These are phyloP conservation scores for Bergia puertoricense DNA, from an alignment of 92 coral and sea anemone genomes.

Conservation along the genomic window DNA sequence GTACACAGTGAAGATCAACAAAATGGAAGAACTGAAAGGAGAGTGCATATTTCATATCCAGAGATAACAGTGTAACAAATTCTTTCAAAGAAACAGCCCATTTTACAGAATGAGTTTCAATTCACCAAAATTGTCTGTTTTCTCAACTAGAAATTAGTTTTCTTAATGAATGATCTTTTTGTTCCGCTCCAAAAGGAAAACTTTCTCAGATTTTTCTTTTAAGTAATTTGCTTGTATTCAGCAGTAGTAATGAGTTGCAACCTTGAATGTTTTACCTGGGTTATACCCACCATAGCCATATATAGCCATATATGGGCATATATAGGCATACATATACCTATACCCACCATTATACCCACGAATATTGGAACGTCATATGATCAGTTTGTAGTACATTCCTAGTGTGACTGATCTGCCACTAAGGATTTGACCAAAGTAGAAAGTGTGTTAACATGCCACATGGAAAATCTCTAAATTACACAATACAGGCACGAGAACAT, in stretches of 20 bases:
- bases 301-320: background rate
- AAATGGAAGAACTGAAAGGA: no score
- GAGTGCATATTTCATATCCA: background rate
- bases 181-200: background rate
- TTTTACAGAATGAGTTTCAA: background rate
- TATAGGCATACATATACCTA: slow-evolving; percentile 59
- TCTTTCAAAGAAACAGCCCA: no score
- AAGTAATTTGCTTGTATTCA: background rate
- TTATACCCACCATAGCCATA: slow-evolving; percentile 43
- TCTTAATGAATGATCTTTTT: background rate
- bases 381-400: slow-evolving; percentile 33
- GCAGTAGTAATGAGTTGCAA: background rate
- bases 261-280: slow-evolving; percentile 64
- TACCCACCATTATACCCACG: slow-evolving; percentile 96
- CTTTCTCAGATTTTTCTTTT: background rate
- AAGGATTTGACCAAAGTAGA: slow-evolving; percentile 30
- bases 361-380: slow-evolving; percentile 49
- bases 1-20: background rate
- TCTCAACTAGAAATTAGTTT: background rate
- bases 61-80: background rate
- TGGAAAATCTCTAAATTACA: background rate
- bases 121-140: background rate
- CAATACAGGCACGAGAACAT: background rate
- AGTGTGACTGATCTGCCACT: slow-evolving; percentile 49
- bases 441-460: slow-evolving; percentile 42